A percentile compares a stretch with the other conserved stretches of the same genome.
These are phyloP conservation scores for Phanerotoma sp. DNA, from an alignment of 2,888 invertebrate genomes.

Conservation along the genomic window DNA sequence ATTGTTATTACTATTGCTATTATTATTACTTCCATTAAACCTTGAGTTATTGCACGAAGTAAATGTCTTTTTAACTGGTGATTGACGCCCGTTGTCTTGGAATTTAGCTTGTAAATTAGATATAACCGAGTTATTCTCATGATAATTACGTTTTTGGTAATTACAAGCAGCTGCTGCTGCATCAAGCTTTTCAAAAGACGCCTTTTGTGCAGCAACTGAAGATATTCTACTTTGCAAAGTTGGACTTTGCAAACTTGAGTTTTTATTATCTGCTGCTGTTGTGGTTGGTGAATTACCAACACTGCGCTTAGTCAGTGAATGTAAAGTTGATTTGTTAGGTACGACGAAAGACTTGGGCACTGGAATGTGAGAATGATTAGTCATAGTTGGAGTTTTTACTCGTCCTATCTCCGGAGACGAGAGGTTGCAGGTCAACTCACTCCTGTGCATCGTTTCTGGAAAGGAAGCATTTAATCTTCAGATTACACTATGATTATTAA, in stretches of 20 bases:
- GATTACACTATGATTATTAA: not conserved
- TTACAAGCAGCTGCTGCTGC: slow-evolving; percentile 29
- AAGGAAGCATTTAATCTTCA: not conserved
- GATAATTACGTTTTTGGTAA: slow-evolving; percentile 6
- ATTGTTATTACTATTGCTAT: slow-evolving; percentile 20
- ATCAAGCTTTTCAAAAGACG: slow-evolving; percentile 51
- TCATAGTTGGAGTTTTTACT: slow-evolving; percentile 26
- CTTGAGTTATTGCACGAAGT: slow-evolving; percentile 25
- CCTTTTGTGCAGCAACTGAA: slow-evolving; percentile 53
- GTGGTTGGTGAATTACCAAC: slow-evolving; percentile 1
- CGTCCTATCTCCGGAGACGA: slow-evolving; percentile 10
- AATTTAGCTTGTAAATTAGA: slow-evolving; percentile 5
- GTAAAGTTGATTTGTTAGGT: slow-evolving; percentile 24
- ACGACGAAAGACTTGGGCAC: slow-evolving; percentile 40
- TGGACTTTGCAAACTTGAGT: slow-evolving; percentile 11
- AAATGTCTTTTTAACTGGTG: slow-evolving; percentile 10
- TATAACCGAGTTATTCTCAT: slow-evolving; percentile 22
- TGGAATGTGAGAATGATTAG: slow-evolving; percentile 53
- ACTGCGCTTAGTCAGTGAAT: slow-evolving; percentile 27
- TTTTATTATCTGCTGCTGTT: slow-evolving; percentile 5
- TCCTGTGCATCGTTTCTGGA: slow-evolving; percentile 44
- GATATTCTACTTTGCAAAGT: slow-evolving; percentile 37
- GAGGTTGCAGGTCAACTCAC: slow-evolving; percentile 39
- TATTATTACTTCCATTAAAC: slow-evolving; percentile 44
- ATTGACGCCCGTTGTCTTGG: slow-evolving; percentile 6